Evolutionary conservation across 2,113 vertebrate species (phyloP).

Genomic region (Apteryx owenii): DNA sequence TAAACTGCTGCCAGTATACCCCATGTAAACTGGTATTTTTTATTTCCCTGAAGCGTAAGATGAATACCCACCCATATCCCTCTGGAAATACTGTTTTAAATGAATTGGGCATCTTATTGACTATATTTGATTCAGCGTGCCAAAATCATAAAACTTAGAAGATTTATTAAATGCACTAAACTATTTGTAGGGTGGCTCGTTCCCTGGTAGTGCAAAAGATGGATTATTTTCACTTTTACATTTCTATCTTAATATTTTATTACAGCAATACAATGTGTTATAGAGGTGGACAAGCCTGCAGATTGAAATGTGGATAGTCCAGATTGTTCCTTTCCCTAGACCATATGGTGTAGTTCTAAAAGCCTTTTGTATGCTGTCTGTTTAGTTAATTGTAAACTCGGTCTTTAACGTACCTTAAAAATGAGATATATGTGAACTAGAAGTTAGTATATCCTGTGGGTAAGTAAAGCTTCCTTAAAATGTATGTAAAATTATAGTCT

Average conservation of each 20-base stretch:
- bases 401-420: conserved; percentile 78
- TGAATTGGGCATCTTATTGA: conserved; percentile 69
- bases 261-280: conserved; percentile 81
- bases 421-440: conserved; percentile 66
- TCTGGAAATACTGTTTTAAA: conserved; percentile 73
- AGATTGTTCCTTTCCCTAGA: conserved; percentile 84
- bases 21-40: conserved; percentile 71
- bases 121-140: conserved; percentile 58
- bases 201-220: conserved; percentile 71
- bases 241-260: conserved; percentile 83
- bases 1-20: conserved; percentile 76
- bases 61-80: conserved; percentile 75
- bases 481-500: conserved; percentile 18
- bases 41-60: conserved; percentile 76
- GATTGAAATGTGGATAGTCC: conserved; percentile 83
- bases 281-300: conserved; percentile 84
- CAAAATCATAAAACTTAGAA: conserved; percentile 70
- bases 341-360: conserved; percentile 87
- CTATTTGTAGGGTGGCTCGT: conserved; percentile 47
- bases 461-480: conserved; percentile 63
- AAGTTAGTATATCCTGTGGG: conserved; percentile 45
- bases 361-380: conserved; percentile 85
- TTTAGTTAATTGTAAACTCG: conserved; percentile 84
- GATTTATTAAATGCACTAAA: conserved; percentile 67
- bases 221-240: conserved; percentile 72